phyloP scores from a whole-genome alignment of 35 echinoderm and acorn worm genomes.

The Apostichopus japonicus region DNA sequence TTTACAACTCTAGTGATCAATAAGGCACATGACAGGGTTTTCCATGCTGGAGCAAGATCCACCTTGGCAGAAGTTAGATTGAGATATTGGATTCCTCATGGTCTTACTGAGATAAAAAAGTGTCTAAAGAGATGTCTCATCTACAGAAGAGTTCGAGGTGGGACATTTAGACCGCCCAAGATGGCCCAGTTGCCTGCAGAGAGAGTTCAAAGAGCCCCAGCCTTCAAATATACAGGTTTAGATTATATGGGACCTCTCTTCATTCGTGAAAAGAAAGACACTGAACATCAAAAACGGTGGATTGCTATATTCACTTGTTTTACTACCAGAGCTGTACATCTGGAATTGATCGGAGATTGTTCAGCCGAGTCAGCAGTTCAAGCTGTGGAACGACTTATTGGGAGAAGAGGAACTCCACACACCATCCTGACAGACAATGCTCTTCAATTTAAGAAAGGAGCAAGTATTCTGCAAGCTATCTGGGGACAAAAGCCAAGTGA shows the following conservation, averaged over 20 bases:
- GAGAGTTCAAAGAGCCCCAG: slow-evolving; percentile 1
- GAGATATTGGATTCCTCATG: neutral
- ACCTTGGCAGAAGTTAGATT: neutral
- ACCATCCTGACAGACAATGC: slow-evolving; percentile 20
- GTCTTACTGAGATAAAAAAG: no score
- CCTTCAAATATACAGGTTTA: neutral
- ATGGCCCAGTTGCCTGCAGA: slow-evolving; percentile 15
- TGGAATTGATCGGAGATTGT: slow-evolving; percentile 19
- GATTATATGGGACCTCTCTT: slow-evolving; percentile 29
- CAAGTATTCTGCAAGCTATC: neutral
- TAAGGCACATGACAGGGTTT: no score
- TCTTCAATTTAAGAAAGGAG: slow-evolving; percentile 16
- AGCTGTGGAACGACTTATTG: slow-evolving; percentile 29
- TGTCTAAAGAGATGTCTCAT: no score
- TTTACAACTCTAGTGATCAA: neutral
- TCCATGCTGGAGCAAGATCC: no score
- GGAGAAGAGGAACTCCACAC: slow-evolving; percentile 2
- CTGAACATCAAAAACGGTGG: neutral
- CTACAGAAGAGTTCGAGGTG: no score
- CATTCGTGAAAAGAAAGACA: neutral
- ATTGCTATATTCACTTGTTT: no score
- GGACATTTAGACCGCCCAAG: neutral
- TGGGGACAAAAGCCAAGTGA: slow-evolving; percentile 15
- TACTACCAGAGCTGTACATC: neutral
- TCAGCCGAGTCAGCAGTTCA: slow-evolving; percentile 34